phyloP scores from a whole-genome alignment of 2,797 vertebrate species.

The Enteromius viviparus region DNA sequence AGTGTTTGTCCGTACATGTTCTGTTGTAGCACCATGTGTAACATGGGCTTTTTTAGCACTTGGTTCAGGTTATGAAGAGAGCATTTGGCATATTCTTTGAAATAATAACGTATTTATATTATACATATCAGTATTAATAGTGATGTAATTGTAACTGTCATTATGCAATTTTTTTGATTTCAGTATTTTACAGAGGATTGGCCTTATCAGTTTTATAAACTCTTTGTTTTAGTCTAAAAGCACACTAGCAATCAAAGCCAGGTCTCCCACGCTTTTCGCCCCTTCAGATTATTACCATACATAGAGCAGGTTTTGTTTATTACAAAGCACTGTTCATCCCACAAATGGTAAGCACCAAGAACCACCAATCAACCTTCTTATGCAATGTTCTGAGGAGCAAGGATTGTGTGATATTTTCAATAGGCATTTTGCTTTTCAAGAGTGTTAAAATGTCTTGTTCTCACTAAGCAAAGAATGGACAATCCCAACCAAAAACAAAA shows the following conservation, averaged over 20 bases:
- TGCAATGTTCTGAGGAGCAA: neutral
- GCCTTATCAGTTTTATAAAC: neutral
- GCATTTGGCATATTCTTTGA: slow-evolving; percentile 19
- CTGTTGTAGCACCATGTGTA: slow-evolving; percentile 56
- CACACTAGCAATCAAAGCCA: neutral
- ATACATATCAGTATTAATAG: slow-evolving; percentile 54
- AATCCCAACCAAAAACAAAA: slow-evolving; percentile 6
- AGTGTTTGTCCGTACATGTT: slow-evolving; percentile 31
- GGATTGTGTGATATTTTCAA: neutral
- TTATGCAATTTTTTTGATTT: slow-evolving; percentile 17
- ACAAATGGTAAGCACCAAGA: neutral
- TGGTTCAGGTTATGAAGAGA: slow-evolving; percentile 45
- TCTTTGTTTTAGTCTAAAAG: neutral
- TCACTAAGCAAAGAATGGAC: slow-evolving; percentile 4
- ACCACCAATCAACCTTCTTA: neutral
- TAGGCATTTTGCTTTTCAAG: neutral
- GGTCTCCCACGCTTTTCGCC: neutral
- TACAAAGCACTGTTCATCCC: neutral
- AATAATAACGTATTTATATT: slow-evolving; percentile 45
- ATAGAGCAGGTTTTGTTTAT: neutral
- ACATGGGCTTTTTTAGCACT: slow-evolving; percentile 59
- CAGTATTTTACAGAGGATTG: slow-evolving; percentile 28
- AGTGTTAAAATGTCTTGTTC: slow-evolving; percentile 1
- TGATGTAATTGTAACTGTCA: neutral
- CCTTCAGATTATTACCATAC: neutral